Conservation (phyloP, 2,113 vertebrate species). For the Otis tarda region DNA sequence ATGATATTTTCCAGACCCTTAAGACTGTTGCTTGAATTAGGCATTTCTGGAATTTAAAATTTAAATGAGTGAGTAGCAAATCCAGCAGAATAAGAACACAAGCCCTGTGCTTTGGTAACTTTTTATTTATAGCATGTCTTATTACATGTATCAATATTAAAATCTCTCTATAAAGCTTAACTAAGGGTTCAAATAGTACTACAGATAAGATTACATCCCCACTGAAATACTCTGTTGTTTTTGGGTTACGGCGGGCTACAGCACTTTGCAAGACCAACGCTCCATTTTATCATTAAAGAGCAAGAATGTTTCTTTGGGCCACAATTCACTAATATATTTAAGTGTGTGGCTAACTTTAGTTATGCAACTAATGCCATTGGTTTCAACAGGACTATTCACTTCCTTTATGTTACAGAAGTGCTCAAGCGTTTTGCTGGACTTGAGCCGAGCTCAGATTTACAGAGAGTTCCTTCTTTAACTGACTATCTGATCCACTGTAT, state of each 20-base stretch:
- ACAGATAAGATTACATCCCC: background rate
- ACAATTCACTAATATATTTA: background rate
- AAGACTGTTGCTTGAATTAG: constrained; percentile 18
- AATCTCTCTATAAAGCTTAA: background rate
- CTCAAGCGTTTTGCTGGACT: background rate
- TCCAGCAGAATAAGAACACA: background rate
- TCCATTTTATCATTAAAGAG: background rate
- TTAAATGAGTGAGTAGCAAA: constrained; percentile 21
- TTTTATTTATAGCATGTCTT: background rate
- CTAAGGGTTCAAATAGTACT: background rate
- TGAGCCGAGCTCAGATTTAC: background rate
- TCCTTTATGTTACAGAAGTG: background rate
- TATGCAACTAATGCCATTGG: background rate
- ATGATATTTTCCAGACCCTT: background rate
- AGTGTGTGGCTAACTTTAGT: background rate
- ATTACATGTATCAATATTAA: background rate
- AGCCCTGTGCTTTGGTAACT: background rate
- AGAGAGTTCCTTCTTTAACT: background rate
- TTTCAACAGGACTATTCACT: background rate
- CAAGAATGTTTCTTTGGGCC: background rate
- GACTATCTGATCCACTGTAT: background rate
- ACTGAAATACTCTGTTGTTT: background rate
- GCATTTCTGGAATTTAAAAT: constrained; percentile 46
- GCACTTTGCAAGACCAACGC: background rate
- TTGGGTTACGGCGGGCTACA: background rate